Evolutionary conservation across 2,797 vertebrate species (phyloP).

Genomic region (Leuciscus waleckii): DNA sequence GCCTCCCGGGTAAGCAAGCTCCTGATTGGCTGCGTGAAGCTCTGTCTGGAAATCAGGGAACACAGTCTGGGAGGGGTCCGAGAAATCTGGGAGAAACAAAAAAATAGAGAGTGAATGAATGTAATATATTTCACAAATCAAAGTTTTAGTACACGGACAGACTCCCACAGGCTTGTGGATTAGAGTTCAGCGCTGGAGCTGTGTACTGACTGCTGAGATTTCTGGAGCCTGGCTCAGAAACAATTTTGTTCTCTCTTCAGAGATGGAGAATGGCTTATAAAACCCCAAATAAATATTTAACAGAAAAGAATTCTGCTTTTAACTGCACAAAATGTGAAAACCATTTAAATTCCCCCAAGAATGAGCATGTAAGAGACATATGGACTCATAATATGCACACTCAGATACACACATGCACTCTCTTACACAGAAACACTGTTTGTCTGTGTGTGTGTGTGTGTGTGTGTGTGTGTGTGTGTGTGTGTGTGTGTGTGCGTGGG

Average conservation of each 20-base stretch:
- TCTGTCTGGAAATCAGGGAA: slow-evolving; percentile 59
- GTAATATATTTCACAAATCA: slow-evolving; percentile 1
- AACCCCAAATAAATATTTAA: slow-evolving; percentile 48
- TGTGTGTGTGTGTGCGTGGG: too few relatives aligned
- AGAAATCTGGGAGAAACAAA: slow-evolving; percentile 27
- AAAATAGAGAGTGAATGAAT: neutral
- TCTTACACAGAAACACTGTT: neutral
- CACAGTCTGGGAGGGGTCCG: slow-evolving; percentile 28
- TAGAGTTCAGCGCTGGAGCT: slow-evolving; percentile 4
- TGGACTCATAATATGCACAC: slow-evolving; percentile 19
- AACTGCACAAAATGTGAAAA: slow-evolving; percentile 39
- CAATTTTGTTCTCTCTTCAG: slow-evolving; percentile 24
- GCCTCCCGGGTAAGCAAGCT: slow-evolving; percentile 73
- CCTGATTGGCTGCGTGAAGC: slow-evolving; percentile 63
- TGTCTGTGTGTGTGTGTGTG: neutral
- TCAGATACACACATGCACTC: neutral
- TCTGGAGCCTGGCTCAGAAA: slow-evolving; percentile 28
- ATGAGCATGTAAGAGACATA: slow-evolving; percentile 16
- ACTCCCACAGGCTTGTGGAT: neutral
- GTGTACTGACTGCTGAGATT: slow-evolving; percentile 30
- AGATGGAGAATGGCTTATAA: slow-evolving; percentile 17
- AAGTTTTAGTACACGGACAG: neutral
- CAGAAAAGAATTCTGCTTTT: slow-evolving; percentile 40
- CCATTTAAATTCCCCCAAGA: slow-evolving; percentile 33
- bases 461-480: neutral